phyloP scores from a whole-genome alignment of 2,113 vertebrate genomes.

The Salvelinus sp. region DNA sequence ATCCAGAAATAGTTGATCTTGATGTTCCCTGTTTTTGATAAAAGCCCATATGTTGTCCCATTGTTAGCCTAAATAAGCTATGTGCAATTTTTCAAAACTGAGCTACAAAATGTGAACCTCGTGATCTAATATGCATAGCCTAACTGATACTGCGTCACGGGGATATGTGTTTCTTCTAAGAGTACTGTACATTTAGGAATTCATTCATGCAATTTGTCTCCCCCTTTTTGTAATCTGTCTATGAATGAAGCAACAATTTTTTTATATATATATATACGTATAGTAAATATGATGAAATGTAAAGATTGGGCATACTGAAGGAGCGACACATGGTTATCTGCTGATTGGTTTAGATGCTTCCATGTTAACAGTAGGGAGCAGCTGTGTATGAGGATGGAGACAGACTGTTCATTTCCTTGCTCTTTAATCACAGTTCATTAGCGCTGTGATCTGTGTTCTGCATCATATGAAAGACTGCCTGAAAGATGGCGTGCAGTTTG shows the following conservation, averaged over 20 bases:
- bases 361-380: background rate
- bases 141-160: no score
- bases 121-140: background rate
- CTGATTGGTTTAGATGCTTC: conserved; percentile 23
- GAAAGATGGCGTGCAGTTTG: background rate
- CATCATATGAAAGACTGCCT: background rate
- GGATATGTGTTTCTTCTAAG: background rate
- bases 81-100: no score
- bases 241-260: no score
- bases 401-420: conserved; percentile 6
- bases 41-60: no score
- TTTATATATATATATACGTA: no score
- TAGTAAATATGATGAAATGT: background rate
- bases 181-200: background rate
- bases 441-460: background rate
- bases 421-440: background rate
- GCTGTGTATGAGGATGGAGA: background rate
- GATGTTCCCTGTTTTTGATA: no score
- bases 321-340: background rate
- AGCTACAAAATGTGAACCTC: no score
- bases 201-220: background rate
- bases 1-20: no score
- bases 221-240: no score
- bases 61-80: no score
- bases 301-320: background rate